Percentiles rank a stretch among this genome's conserved stretches.
Conservation (phyloP, 2,888 invertebrate species). For the Unio pictorum region DNA sequence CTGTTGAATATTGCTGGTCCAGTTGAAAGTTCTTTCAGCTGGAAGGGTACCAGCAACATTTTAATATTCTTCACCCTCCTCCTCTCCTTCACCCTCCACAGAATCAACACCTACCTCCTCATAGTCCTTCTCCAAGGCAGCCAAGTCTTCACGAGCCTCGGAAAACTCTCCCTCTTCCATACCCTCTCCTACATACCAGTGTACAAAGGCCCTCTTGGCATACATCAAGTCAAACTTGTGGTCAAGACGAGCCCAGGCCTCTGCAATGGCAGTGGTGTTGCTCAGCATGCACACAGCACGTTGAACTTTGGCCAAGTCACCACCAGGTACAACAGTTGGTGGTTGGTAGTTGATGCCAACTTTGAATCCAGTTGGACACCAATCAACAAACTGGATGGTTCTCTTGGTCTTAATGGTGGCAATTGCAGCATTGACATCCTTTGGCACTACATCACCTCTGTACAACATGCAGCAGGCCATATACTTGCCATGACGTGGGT, state of each 20-base stretch:
- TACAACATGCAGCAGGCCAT: constrained; percentile 98
- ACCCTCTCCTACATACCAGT: constrained; percentile 51
- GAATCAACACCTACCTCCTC: constrained; percentile 27
- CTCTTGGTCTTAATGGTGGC: constrained; percentile 69
- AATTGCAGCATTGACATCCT: constrained; percentile 61
- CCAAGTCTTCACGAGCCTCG: constrained; percentile 59
- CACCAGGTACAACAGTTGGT: constrained; percentile 78
- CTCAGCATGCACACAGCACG: constrained; percentile 87
- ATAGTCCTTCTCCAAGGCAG: constrained; percentile 71
- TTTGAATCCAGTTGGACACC: constrained; percentile 69
- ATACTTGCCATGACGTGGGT: constrained; percentile 74
- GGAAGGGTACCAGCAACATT: too few species aligned
- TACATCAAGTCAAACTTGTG: constrained; percentile 58
- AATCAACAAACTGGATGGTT: constrained; percentile 66
- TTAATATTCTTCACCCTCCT: not conserved
- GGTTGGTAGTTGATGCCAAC: constrained; percentile 88
- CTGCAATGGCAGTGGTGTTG: constrained; percentile 92
- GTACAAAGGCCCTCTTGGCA: constrained; percentile 51
- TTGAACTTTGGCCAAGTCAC: constrained; percentile 70
- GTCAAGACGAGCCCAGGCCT: constrained; percentile 84
- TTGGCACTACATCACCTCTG: constrained; percentile 79
- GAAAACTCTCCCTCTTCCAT: constrained; percentile 60
- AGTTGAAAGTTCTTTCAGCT: too few species aligned
- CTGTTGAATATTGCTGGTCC: too few species aligned
- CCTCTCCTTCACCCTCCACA: constrained; percentile 10